A percentile compares a stretch with the other conserved stretches of the same genome.
Evolutionary conservation across 2,113 vertebrate genomes (phyloP).

Genomic region (Vidua chalybeata): DNA sequence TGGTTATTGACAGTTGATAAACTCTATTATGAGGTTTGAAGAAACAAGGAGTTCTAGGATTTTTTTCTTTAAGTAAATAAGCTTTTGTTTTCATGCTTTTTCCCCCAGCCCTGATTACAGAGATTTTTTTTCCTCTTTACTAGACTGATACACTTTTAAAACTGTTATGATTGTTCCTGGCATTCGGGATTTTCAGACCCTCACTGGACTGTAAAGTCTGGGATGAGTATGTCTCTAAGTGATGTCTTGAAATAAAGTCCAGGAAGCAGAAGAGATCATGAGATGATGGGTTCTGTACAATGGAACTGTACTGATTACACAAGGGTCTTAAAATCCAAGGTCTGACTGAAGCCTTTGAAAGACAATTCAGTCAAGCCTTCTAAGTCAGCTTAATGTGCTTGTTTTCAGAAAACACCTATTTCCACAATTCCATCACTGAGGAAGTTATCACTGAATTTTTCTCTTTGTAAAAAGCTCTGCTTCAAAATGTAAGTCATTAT

Average conservation of each 20-base stretch:
- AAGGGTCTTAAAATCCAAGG: neutral
- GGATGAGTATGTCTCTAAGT: neutral
- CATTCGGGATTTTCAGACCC: neutral
- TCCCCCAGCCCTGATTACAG: neutral
- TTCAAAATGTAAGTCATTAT: neutral
- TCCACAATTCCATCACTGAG: neutral
- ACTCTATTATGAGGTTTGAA: conserved; percentile 39
- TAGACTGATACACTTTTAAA: neutral
- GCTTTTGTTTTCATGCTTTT: neutral
- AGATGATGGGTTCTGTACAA: neutral
- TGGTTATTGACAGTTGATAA: conserved; percentile 73
- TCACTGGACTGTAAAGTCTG: neutral
- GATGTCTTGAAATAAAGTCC: neutral
- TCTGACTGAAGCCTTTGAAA: neutral
- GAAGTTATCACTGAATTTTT: neutral
- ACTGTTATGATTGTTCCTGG: neutral
- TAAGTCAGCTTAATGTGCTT: neutral
- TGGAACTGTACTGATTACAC: neutral
- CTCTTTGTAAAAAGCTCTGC: neutral
- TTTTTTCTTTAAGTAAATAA: conserved; percentile 16
- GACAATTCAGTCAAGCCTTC: neutral
- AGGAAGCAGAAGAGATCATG: neutral
- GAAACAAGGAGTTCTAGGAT: neutral
- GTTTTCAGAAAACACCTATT: neutral
- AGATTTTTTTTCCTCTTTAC: neutral